Evolutionary conservation across 2,797 vertebrate species (phyloP), one percentile per base, ranked within the genome.

Genomic region (Lepus oiostolus): DNA sequence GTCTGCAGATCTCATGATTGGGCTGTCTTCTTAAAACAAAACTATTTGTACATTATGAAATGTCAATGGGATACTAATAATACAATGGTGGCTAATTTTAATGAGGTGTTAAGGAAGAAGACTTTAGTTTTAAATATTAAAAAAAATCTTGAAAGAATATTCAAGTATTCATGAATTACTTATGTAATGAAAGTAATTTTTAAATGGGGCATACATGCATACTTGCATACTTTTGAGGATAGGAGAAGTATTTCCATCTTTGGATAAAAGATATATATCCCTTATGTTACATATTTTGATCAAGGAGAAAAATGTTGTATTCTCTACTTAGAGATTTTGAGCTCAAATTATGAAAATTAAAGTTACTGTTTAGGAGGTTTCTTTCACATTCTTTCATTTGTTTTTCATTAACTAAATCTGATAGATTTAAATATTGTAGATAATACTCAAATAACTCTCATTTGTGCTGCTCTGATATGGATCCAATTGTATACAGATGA

Each of bases 321-420:
- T 88, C 62, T 38, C 24, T 91, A 92, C 22, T 88, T 21, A 93
- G 72, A 90, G 6, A 75, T 0, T 32, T 9, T 63, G 32, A 21
- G 21, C 93, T 91, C 84, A 93, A 88, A 62, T 74, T 91, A 17
- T 50, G 4, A 71, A 82, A 2, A 71, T 88, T 81, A 52, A 96
- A 75, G 84, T 72, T 35, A 76, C 26, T 85, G 6, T 62, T 88
- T 71, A 16, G 83, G 38, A 3, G 32, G 38, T 74, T 62, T 80
- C 6, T 87, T 84, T 42, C 9, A 81, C 62, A 83, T 96, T 90
- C 60, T 28, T 93, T 88, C 47, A 22, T 16, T 83, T 93, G 4
- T 35, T 92, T 94, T 96, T 81, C 4, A 75, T n/a, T 81, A 92
- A 91, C 71, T 74, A 58, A 17, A 79, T 85, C 84, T 52, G 4